Base-by-base conservation (phyloP, 2,113 vertebrate species). In the Parus major region DNA sequence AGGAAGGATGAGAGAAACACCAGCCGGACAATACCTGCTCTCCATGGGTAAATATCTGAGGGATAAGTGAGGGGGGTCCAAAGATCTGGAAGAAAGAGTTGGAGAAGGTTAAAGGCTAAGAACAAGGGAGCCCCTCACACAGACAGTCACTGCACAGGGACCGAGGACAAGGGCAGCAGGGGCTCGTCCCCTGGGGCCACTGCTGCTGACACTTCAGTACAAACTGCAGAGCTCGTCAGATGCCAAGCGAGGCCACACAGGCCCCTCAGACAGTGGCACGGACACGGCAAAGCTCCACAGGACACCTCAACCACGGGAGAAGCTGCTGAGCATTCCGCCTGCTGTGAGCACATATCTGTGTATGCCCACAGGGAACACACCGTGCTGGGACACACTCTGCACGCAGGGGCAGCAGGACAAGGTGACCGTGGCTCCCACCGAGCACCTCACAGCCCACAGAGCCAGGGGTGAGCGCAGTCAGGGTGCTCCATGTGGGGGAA, bases 21-120 rank as follows among this genome's bases (percentile, higher is more conserved):
- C 93, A 97, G 95, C 0, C 91, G 97, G 97, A 98, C 97, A 90
- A 96, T 97, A 98, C 98, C 98, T 98, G 98, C 92, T 98, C 97
- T 88, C 97, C 98, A 93, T 98, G 98, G 90, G 97, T 97, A 97
- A 98, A 98, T 97, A 98, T 98, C 97, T 98, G 98, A 93, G 98
- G 98, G 89, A 98, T 97, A 97, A 98, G 95, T 96, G 97, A 98
- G 97, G 98, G 95, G 97, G 98, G 96, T 98, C 98, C 98, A 98
- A 98, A 98, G 61, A 98, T 98, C 98, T 98, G 98, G 97, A 98
- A 98, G 97, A 98, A 97, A 98, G 97, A 98, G 81, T 93, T 96
- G 96, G 91, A 97, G 86, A 92, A 97, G 86, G 97, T 97, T 98
- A 98, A 98, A 69, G 94, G 86, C 80, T 76, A 87, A 69, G 88